Conservation (phyloP, 1,140 invertebrate genomes). For the Drosophila ohnishii region DNA sequence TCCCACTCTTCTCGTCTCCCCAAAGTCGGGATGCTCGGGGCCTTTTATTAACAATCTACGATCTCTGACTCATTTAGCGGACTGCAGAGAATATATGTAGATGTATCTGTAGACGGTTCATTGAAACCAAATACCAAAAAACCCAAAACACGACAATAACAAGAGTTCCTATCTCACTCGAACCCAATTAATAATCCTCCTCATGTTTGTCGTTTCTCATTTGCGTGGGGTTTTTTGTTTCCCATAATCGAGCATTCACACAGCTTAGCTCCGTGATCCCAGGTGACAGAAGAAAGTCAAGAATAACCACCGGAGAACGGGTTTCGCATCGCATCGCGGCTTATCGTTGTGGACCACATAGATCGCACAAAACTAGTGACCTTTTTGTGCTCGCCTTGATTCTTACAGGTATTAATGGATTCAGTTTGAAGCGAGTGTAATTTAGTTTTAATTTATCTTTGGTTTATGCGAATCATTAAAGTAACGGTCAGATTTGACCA, state of each 20-base stretch:
- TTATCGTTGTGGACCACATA: conserved; percentile 5
- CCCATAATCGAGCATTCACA: conserved; percentile 70
- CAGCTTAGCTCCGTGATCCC: conserved; percentile 39
- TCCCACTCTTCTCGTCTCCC: conserved; percentile 6
- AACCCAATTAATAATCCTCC: conserved; percentile 53
- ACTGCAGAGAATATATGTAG: conserved; percentile 20
- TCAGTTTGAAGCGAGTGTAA: conserved; percentile 13
- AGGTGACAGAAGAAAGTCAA: conserved; percentile 67
- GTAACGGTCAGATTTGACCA: conserved; percentile 14
- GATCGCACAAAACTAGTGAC: conserved; percentile 18
- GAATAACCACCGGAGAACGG: conserved; percentile 63
- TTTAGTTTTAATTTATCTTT: conserved; percentile 9
- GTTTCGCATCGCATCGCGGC: conserved; percentile 31
- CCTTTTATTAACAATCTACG: conserved; percentile 43
- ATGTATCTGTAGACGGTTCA: conserved; percentile 36
- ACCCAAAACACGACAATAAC: conserved; percentile 34
- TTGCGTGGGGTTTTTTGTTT: conserved; percentile 66
- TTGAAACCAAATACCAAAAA: conserved; percentile 37
- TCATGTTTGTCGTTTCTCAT: conserved; percentile 38
- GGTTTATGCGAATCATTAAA: conserved; percentile 12
- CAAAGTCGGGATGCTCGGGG: conserved; percentile 13
- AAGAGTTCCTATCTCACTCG: conserved; percentile 25
- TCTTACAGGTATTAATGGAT: conserved; percentile 21
- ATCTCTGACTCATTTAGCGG: conserved; percentile 25
- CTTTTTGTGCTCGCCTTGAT: conserved; percentile 25